Base-by-base conservation (phyloP, 1,140 invertebrate species). In the Cydia strobilella region DNA sequence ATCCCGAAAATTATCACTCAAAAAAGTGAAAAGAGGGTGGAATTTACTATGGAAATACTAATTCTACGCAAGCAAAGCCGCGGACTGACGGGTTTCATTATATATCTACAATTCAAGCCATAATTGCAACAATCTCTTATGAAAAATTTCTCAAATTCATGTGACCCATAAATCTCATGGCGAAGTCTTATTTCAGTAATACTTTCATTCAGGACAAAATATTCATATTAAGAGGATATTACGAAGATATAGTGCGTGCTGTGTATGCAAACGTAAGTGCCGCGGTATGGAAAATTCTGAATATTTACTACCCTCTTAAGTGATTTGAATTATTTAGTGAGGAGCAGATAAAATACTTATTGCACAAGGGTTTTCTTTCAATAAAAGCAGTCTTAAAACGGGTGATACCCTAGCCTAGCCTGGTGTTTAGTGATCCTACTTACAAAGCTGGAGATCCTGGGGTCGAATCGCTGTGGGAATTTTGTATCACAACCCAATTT, bases 191-290 rank as follows among this genome's bases (percentile, higher is more conserved):
- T 77, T 77, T 76, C 76, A 76, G 80, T 84, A 90, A 91, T 90
- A 89, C 86, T 91, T 91, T 90, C 89, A 91, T 91, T 90, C 89
- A 91, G 90, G 89, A 91, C 90, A 91, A 91, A 77, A 91, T 91
- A 90, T 89, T 88, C 85, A 86, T 88, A 89, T 86, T 76, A 77
- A 85, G 82, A 78, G 81, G 76, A 83, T 87, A 85, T 88, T 86
- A 86, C 39, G 76, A 13, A 80, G 75, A 76, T 54, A 76, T 78
- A 77, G 82, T 84, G 84, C 82, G 80, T 85, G 79, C 80, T 66
- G 79, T 59, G 79, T 73, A 75, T 84, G 75, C 77, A 85, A 77
- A 85, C 79, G 82, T 76, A 80, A 82, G 80, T 79, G 85, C 82
- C 77, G 78, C 75, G 76, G 74, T 84, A 86, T 78, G 85, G 84